Percentiles rank a stretch among this genome's conserved stretches.
Evolutionary conservation across 2,113 vertebrate genomes (phyloP).

Genomic region (Rhinolophus sinicus): DNA sequence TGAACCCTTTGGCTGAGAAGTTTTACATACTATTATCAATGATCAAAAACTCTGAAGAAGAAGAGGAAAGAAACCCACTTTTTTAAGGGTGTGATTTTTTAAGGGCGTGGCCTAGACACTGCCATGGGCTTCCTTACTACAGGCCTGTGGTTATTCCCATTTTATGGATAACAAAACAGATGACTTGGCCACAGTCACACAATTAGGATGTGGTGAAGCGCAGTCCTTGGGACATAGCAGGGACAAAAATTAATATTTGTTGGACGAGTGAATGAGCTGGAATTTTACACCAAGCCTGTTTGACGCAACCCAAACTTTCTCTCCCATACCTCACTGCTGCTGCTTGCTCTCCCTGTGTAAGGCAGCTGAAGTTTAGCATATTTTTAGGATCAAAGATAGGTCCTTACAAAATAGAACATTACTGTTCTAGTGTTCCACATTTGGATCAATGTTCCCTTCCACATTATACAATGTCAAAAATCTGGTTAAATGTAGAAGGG

Average conservation of each 20-base stretch:
- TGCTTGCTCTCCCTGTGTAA: neutral
- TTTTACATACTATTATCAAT: neutral
- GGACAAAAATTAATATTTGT: neutral
- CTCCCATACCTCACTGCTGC: neutral
- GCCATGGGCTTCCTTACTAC: neutral
- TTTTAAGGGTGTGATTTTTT: neutral
- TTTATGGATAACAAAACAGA: neutral
- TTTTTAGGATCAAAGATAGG: neutral
- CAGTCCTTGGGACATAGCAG: neutral
- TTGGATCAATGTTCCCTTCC: neutral
- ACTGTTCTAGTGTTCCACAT: neutral
- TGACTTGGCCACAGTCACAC: neutral
- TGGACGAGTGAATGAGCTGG: neutral
- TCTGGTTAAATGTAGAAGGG: neutral
- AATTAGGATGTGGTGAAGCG: neutral
- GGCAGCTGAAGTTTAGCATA: neutral
- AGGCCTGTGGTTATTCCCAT: neutral
- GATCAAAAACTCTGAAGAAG: neutral
- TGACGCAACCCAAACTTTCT: neutral
- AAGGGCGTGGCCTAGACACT: neutral
- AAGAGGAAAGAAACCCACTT: neutral
- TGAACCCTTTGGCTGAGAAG: neutral
- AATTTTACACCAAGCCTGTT: neutral
- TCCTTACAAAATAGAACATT: neutral
- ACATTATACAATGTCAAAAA: neutral